These are phyloP conservation scores for Camponotus pennsylvanicus DNA, from an alignment of 1,140 invertebrate species.

Conservation along the genomic window DNA sequence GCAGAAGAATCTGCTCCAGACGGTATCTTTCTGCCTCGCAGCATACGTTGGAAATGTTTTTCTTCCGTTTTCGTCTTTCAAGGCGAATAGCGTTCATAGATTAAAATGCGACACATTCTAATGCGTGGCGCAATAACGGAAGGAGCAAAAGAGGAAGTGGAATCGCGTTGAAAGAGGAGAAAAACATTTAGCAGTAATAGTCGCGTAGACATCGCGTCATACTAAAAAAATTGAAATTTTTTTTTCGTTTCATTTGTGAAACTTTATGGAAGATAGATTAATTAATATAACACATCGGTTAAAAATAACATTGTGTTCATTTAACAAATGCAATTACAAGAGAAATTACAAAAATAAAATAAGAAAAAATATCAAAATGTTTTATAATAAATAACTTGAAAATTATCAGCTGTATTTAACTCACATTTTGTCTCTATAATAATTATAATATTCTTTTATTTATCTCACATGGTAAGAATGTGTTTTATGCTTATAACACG, in stretches of 20 bases:
- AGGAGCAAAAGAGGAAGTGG: background rate
- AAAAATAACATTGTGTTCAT: background rate
- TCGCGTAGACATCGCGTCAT: background rate
- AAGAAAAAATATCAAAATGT: background rate
- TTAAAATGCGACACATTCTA: conserved; percentile 38
- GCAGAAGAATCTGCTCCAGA: conserved; percentile 46
- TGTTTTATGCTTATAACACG: background rate
- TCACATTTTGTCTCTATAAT: background rate
- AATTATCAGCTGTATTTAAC: background rate
- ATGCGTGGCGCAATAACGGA: background rate
- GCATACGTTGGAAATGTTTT: conserved; percentile 16
- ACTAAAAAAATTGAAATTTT: background rate
- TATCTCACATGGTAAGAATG: background rate
- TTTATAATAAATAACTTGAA: background rate
- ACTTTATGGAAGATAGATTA: background rate
- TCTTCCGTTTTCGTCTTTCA: background rate
- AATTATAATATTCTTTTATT: conserved; percentile 6
- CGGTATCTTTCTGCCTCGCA: background rate
- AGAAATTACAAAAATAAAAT: background rate
- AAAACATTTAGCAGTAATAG: conserved; percentile 29
- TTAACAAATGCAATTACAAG: background rate
- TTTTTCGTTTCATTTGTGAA: background rate
- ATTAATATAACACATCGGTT: background rate
- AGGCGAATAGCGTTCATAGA: conserved; percentile 40
- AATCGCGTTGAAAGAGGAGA: background rate